These are phyloP conservation scores for Pteruthius melanotis DNA, from an alignment of 2,113 vertebrate genomes.

Conservation along the genomic window DNA sequence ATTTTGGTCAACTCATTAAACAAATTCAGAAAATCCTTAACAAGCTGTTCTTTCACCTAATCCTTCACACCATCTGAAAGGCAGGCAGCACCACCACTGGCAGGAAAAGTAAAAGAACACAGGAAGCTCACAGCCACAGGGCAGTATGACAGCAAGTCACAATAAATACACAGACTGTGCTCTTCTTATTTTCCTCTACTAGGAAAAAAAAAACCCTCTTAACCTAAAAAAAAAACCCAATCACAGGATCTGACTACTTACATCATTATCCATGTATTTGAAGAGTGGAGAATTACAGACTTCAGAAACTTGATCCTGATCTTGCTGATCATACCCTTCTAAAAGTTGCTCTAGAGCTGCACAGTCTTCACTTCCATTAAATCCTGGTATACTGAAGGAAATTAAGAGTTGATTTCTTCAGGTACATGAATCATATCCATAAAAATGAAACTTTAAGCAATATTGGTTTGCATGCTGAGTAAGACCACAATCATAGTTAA, in stretches of 20 bases:
- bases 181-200: not conserved
- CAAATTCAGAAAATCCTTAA: not conserved
- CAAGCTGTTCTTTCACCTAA: not conserved
- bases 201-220: not conserved
- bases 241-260: constrained; percentile 70
- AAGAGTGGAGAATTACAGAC: constrained; percentile 94
- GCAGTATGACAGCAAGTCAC: not conserved
- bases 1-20: not conserved
- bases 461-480: not conserved
- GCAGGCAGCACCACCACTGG: not conserved
- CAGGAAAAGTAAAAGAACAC: not conserved
- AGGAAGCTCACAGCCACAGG: not conserved
- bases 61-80: not conserved
- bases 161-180: not conserved
- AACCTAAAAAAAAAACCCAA: not conserved
- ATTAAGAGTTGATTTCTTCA: not conserved
- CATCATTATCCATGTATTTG: constrained; percentile 99
- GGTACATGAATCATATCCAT: not conserved
- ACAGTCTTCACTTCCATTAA: constrained; percentile 92
- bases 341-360: constrained; percentile 89
- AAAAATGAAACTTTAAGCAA: not conserved
- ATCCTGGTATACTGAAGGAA: constrained; percentile 88
- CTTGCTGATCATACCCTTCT: constrained; percentile 94
- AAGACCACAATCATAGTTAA: not conserved
- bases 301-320: constrained; percentile 89